A percentile compares a stretch with the other conserved stretches of the same genome.
phyloP scores from a whole-genome alignment of 2,797 vertebrate species.

The Cuniculus paca region DNA sequence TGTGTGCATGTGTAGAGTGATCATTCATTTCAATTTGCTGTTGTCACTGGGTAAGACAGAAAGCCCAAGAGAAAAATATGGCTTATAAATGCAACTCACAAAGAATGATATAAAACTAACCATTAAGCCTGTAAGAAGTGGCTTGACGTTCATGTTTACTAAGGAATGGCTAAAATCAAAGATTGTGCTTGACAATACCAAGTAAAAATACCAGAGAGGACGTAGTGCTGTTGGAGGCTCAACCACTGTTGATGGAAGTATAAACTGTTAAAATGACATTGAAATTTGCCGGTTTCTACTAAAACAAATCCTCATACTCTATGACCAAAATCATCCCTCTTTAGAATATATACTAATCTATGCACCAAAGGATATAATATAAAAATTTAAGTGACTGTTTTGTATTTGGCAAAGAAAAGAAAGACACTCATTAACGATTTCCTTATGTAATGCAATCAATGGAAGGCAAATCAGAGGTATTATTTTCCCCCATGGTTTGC shows the following conservation, averaged over 20 bases:
- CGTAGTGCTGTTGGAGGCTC: neutral
- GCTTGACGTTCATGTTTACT: neutral
- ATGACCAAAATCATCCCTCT: neutral
- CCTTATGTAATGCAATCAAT: constrained; percentile 76
- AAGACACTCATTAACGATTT: constrained; percentile 74
- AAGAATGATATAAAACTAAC: neutral
- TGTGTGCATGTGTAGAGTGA: neutral
- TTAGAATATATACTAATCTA: neutral
- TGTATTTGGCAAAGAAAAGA: constrained; percentile 56
- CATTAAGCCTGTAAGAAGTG: neutral
- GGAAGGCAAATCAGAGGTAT: constrained; percentile 40
- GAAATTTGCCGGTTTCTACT: neutral
- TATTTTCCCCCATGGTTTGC: neutral
- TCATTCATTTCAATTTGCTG: neutral
- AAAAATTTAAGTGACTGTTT: neutral
- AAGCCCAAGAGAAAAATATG: neutral
- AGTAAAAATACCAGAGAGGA: neutral
- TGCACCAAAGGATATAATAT: neutral
- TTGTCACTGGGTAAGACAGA: neutral
- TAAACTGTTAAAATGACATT: neutral
- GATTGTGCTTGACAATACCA: neutral
- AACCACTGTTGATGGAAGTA: neutral
- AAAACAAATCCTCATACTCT: neutral
- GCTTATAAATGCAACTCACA: neutral
- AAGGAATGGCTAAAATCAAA: neutral